These are phyloP conservation scores for Puma concolor DNA, from an alignment of 2,113 vertebrate species.

Conservation along the genomic window DNA sequence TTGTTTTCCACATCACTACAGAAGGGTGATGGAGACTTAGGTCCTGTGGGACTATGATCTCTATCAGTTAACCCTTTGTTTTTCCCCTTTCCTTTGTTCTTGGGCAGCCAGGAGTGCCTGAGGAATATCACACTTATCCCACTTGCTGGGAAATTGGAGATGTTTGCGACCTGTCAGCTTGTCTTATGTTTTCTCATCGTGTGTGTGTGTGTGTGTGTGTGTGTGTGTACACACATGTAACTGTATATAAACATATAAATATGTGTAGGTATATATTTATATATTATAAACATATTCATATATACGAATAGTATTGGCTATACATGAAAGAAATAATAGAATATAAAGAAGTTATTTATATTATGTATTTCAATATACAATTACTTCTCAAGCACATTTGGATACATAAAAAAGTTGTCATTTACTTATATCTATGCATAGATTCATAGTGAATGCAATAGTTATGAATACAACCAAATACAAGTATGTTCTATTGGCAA, in stretches of 20 bases:
- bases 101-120: no score
- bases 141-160: no score
- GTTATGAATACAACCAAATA: background rate
- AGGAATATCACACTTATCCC: no score
- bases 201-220: no score
- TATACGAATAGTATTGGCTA: background rate
- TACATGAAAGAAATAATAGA: background rate
- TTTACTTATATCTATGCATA: background rate
- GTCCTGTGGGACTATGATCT: no score
- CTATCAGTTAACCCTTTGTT: no score
- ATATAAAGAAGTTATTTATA: background rate
- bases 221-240: background rate
- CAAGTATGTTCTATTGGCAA: background rate
- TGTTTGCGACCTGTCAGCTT: no score
- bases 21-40: no score
- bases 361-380: background rate
- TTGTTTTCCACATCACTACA: no score
- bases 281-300: background rate
- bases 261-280: background rate
- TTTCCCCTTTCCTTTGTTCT: no score
- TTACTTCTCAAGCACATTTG: background rate
- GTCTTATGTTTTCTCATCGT: no score
- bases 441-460: background rate
- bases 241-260: background rate
- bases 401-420: background rate